phyloP scores from a whole-genome alignment of 2,888 invertebrate genomes.

The Pardosa pseudoannulata region DNA sequence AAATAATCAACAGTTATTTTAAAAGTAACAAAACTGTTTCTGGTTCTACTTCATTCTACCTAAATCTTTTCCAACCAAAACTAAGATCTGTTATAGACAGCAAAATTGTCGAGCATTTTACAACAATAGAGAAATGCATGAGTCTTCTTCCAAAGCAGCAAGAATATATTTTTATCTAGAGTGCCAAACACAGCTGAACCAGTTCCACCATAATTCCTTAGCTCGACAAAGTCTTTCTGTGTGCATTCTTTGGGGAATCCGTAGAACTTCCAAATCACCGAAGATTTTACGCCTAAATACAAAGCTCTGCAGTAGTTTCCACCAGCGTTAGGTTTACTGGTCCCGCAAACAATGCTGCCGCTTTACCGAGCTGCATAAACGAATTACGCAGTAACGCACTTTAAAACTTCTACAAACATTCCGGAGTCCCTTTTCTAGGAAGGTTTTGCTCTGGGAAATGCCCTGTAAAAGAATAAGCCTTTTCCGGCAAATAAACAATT shows the following conservation, averaged over 20 bases:
- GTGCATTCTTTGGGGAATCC: neutral
- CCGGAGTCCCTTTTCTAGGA: neutral
- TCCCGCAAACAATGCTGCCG: conserved; percentile 3
- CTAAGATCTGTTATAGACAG: too few species aligned
- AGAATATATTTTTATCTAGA: too few species aligned
- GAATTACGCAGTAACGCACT: conserved; percentile 1
- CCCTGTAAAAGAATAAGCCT: conserved; percentile 36
- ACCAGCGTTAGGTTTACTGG: neutral
- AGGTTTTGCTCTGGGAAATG: conserved; percentile 6
- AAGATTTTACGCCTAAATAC: neutral
- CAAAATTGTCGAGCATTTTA: too few species aligned
- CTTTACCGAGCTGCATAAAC: neutral
- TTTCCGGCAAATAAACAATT: conserved; percentile 39
- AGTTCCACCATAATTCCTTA: neutral
- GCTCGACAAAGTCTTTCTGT: neutral
- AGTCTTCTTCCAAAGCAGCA: too few species aligned
- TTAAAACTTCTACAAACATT: conserved; percentile 19
- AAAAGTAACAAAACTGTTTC: too few species aligned
- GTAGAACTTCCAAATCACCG: neutral
- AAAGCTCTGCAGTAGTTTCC: neutral
- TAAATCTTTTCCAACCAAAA: too few species aligned
- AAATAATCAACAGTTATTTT: too few species aligned
- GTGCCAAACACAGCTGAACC: neutral
- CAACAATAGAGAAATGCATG: too few species aligned
- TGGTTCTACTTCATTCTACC: too few species aligned